Evolutionary conservation across 2,797 vertebrate species (phyloP).

Genomic region (Intellagama lesueurii): DNA sequence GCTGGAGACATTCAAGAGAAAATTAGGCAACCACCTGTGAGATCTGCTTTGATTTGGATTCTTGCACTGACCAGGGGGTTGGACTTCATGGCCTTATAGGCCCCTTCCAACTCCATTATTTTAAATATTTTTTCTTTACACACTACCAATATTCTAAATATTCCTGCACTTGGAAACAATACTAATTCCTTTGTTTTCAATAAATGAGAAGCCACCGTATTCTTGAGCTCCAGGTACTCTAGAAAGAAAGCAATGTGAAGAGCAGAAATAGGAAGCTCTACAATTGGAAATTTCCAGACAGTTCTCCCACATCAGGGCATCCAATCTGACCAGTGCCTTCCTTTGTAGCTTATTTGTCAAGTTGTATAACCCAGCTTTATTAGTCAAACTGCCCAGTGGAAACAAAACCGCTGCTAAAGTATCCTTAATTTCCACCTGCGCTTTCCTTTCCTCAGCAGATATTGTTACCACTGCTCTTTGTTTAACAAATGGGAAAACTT

Average conservation of each 20-base stretch:
- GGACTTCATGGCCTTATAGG: too few relatives aligned
- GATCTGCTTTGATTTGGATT: too few relatives aligned
- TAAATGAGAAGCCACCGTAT: not conserved
- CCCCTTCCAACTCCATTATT: too few relatives aligned
- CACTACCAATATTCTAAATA: not conserved
- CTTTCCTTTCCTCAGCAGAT: not conserved
- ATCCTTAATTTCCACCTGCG: slow-evolving; percentile 22
- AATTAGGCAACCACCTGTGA: too few relatives aligned
- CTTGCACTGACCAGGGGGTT: too few relatives aligned
- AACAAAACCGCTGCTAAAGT: slow-evolving; percentile 9
- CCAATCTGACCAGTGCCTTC: slow-evolving; percentile 17
- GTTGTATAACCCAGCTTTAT: not conserved
- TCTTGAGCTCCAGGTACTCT: not conserved
- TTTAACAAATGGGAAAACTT: slow-evolving; percentile 38
- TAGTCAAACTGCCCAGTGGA: not conserved
- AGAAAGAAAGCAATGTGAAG: not conserved
- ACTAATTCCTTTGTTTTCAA: not conserved
- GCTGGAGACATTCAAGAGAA: too few relatives aligned
- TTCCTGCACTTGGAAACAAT: not conserved
- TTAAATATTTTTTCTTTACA: not conserved
- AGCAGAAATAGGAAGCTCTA: slow-evolving; percentile 17
- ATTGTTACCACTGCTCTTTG: slow-evolving; percentile 28
- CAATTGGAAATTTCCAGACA: slow-evolving; percentile 13
- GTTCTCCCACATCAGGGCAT: slow-evolving; percentile 18
- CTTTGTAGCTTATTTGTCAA: slow-evolving; percentile 20